Evolutionary conservation across 2,888 invertebrate species (phyloP).

Genomic region (Lamellibrachia satsuma): DNA sequence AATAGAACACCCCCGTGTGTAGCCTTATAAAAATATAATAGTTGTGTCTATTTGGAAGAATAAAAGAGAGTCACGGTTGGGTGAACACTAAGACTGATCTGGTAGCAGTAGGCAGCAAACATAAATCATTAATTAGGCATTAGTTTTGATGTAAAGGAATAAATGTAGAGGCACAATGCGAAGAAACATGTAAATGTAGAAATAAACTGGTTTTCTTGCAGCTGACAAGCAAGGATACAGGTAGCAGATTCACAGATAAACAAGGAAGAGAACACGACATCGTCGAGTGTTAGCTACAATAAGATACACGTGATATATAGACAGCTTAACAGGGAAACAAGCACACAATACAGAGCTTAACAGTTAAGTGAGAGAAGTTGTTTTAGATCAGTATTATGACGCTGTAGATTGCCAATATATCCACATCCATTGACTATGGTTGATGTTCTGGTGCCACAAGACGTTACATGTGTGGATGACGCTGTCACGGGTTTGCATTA

Average conservation of each 20-base stretch:
- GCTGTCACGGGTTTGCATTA: background rate
- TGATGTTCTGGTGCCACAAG: background rate
- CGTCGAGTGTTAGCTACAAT: background rate
- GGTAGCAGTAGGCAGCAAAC: background rate
- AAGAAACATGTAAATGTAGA: background rate
- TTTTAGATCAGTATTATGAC: slow-evolving; percentile 9
- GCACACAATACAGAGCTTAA: background rate
- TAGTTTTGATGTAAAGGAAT: background rate
- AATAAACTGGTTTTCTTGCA: background rate
- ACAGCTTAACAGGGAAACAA: background rate
- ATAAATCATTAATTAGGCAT: background rate
- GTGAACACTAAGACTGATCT: background rate
- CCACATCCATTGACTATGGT: background rate
- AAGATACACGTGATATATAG: background rate
- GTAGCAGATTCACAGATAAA: background rate
- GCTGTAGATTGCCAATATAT: background rate
- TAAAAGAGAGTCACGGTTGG: background rate
- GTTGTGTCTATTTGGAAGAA: background rate
- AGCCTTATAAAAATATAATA: background rate
- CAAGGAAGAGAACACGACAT: background rate
- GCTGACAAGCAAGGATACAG: background rate
- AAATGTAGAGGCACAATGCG: background rate
- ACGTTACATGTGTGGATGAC: background rate
- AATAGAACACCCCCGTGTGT: background rate
- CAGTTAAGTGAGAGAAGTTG: background rate